These are phyloP conservation scores for Tragelaphus scriptus DNA, from an alignment of 2,113 vertebrate genomes.

Conservation along the genomic window DNA sequence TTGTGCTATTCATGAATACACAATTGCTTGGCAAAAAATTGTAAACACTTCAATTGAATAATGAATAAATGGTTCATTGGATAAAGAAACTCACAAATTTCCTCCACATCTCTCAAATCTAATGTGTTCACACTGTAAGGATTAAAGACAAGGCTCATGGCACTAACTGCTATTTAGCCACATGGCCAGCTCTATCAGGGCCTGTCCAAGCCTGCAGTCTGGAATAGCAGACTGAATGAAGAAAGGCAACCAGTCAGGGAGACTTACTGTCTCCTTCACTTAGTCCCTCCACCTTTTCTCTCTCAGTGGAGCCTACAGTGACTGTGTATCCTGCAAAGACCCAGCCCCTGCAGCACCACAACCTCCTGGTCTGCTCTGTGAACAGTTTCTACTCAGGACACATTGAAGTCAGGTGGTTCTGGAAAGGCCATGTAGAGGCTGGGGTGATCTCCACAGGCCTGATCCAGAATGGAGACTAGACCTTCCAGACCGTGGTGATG, in stretches of 20 bases:
- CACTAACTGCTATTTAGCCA: fast-evolving
- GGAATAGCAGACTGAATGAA: fast-evolving
- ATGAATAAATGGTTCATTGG: background rate
- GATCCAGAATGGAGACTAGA: background rate
- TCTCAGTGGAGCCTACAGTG: background rate
- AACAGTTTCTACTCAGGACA: slow-evolving; percentile 47
- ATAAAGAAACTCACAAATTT: background rate
- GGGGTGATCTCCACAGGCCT: background rate
- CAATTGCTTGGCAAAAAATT: background rate
- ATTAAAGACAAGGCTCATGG: background rate
- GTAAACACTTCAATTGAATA: background rate
- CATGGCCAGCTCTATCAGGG: background rate
- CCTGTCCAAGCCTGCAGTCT: fast-evolving
- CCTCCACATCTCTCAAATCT: background rate
- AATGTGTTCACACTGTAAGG: fast-evolving
- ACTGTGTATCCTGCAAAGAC: background rate
- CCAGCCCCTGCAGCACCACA: background rate
- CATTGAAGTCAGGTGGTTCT: background rate
- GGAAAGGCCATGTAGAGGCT: fast-evolving
- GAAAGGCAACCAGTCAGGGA: fast-evolving
- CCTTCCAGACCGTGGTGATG: slow-evolving; percentile 29
- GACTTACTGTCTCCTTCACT: background rate
- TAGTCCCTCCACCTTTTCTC: fast-evolving
- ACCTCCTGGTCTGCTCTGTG: slow-evolving; percentile 68
- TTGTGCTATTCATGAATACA: background rate